Evolutionary conservation across 1,140 invertebrate species (phyloP).

Genomic region (Drosophila yakuba): DNA sequence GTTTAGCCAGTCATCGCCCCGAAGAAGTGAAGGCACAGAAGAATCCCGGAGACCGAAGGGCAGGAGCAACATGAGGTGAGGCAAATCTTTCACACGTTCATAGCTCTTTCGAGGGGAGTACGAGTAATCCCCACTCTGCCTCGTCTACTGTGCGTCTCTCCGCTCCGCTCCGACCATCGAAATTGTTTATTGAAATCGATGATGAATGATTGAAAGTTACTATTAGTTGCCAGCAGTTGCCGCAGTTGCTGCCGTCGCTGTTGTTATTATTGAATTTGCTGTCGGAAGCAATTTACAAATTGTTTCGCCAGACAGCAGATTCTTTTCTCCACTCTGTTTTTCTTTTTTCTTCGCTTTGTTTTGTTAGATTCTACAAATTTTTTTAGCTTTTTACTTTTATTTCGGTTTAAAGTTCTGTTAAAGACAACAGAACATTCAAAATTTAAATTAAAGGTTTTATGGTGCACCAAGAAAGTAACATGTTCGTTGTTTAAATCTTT

Average conservation of each 20-base stretch:
- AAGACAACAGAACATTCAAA: not conserved
- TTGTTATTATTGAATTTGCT: conserved; percentile 74
- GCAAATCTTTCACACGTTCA: conserved; percentile 76
- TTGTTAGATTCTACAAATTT: conserved; percentile 3
- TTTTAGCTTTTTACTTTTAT: conserved; percentile 12
- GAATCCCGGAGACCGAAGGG: not conserved
- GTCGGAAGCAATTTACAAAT: conserved; percentile 79
- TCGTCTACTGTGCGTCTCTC: conserved; percentile 46
- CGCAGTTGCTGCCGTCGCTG: conserved; percentile 14
- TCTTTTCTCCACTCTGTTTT: conserved; percentile 14
- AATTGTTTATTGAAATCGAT: conserved; percentile 82
- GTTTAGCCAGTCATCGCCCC: conserved; percentile 45
- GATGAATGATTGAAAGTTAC: conserved; percentile 82
- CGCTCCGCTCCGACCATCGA: conserved; percentile 58
- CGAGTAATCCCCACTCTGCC: conserved; percentile 16
- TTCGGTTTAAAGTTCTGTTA: not conserved
- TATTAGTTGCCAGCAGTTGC: conserved; percentile 61
- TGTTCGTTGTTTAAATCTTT: conserved; percentile 2
- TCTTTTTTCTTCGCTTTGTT: conserved; percentile 18
- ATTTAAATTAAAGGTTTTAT: not conserved
- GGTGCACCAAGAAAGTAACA: not conserved
- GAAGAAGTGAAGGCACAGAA: conserved; percentile 11
- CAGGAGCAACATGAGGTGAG: conserved; percentile 36
- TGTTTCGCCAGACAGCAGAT: conserved; percentile 45
- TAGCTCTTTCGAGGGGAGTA: conserved; percentile 27